Evolutionary conservation across 1,140 invertebrate genomes (phyloP), one percentile per base, ranked within the genome.

Genomic region (Diorhabda carinulata): DNA sequence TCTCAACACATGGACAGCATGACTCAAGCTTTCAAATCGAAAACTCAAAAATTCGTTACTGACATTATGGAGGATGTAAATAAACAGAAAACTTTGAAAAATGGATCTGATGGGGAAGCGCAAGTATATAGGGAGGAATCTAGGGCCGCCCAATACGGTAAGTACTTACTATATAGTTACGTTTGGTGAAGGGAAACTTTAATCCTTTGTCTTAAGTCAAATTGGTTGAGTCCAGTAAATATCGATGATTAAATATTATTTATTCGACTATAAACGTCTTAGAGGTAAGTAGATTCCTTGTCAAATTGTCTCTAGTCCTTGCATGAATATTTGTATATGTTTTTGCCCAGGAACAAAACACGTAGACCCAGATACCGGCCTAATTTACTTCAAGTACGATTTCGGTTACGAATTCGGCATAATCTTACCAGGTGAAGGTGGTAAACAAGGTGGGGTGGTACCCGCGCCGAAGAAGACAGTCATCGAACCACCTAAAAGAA

Each of bases 331-430:
- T 64, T 66, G 45, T 47, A 47, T 25, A 7, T 67, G 62, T 65
- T 8, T 58, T 67, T 73, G 65, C 63, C 6, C 75, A 91, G 90
- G 90, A 78, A 90, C 89, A 70, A 91, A 91, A 81, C 89, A 90
- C 78, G 87, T 90, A 73, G 90, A 92, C 81, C 89, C 89, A 71
- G 88, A 91, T 74, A 90, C 89, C 42, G 90, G 90, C 70, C 82
- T 92, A 44, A 91, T 92, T 77, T 92, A 92, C 82, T 92, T 92
- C 84, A 92, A 92, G 81, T 92, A 92, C 78, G 90, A 92, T 82
- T 92, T 92, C 77, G 91, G 90, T 68, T 92, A 92, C 78, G 90
- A 92, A 79, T 92, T 92, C 76, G 90, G 91, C 64, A 86, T 92
- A 66, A 84, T 91, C 43, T 81, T 90, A 47, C 90, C 90, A 4